A percentile compares a stretch with the other conserved stretches of the same genome.
These are phyloP conservation scores for Podarcis lilfordi DNA, from an alignment of 2,797 vertebrate genomes.

Conservation along the genomic window DNA sequence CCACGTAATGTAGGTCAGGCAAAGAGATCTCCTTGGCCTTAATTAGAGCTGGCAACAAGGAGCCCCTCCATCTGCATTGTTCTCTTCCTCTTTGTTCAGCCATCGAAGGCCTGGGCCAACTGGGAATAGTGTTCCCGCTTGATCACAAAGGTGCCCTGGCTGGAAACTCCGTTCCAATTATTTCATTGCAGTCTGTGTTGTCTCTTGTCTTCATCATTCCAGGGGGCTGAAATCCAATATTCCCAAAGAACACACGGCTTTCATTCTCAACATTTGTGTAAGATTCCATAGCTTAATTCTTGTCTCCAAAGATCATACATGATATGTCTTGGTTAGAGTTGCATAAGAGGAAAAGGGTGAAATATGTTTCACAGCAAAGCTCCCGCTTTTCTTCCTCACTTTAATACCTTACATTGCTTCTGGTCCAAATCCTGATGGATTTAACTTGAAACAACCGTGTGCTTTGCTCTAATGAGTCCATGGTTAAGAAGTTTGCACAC, in stretches of 20 bases:
- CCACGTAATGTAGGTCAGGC: slow-evolving; percentile 48
- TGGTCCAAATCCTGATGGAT: neutral
- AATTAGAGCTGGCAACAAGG: slow-evolving; percentile 51
- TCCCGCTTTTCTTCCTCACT: neutral
- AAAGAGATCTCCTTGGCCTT: slow-evolving; percentile 52
- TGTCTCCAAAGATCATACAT: neutral
- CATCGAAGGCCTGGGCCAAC: slow-evolving; percentile 60
- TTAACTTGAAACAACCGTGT: neutral
- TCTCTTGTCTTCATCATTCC: slow-evolving; percentile 31
- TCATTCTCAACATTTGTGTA: slow-evolving; percentile 33
- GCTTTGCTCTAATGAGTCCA: neutral
- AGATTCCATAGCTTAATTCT: neutral
- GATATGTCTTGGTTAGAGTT: neutral
- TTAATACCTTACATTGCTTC: neutral
- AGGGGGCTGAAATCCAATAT: slow-evolving; percentile 35
- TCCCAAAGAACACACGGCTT: slow-evolving; percentile 32
- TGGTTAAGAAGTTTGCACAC: neutral
- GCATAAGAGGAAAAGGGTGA: neutral
- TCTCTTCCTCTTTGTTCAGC: slow-evolving; percentile 49
- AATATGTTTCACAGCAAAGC: neutral
- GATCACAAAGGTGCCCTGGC: slow-evolving; percentile 45
- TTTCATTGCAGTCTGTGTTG: slow-evolving; percentile 34
- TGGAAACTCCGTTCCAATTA: slow-evolving; percentile 36
- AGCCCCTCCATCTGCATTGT: slow-evolving; percentile 18
- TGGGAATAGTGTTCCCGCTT: slow-evolving; percentile 52